These are phyloP conservation scores for Pseudobourletiella spinata DNA, from an alignment of 1,140 invertebrate species.

Conservation along the genomic window DNA sequence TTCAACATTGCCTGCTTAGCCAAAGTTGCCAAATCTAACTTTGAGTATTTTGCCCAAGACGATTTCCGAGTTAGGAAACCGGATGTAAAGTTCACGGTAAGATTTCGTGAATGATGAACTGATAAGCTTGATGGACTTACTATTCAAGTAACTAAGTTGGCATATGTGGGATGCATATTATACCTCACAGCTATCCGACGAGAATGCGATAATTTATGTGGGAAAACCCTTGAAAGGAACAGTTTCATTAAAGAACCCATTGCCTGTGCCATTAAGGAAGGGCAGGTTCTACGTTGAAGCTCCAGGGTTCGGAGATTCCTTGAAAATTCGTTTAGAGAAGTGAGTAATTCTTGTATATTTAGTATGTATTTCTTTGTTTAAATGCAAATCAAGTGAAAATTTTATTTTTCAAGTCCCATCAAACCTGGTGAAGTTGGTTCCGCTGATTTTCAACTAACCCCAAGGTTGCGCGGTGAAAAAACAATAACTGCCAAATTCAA, in stretches of 20 bases:
- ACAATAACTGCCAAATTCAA: conserved; percentile 71
- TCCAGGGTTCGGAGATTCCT: conserved; percentile 59
- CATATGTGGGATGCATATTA: too few relatives aligned
- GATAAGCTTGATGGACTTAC: too few relatives aligned
- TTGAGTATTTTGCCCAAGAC: conserved; percentile 80
- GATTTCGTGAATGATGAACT: too few relatives aligned
- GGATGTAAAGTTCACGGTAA: conserved; percentile 68
- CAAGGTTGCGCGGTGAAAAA: conserved; percentile 58
- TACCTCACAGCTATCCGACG: too few relatives aligned
- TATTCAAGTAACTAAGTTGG: too few relatives aligned
- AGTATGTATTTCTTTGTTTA: not conserved
- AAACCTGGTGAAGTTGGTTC: conserved; percentile 53
- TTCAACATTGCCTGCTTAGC: conserved; percentile 77
- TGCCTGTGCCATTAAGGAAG: conserved; percentile 63
- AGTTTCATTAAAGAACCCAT: conserved; percentile 68
- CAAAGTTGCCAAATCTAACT: conserved; percentile 68
- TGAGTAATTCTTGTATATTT: too few relatives aligned
- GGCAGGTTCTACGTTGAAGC: conserved; percentile 70
- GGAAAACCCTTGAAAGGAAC: conserved; percentile 55
- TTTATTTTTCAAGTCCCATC: conserved; percentile 42
- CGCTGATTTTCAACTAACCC: conserved; percentile 60
- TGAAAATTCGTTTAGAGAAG: conserved; percentile 60
- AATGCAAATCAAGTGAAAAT: not conserved
- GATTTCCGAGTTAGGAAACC: conserved; percentile 82
- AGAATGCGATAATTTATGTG: conserved; percentile 54